Conservation (phyloP, 2,888 invertebrate species). For the Xestia c-nigrum region DNA sequence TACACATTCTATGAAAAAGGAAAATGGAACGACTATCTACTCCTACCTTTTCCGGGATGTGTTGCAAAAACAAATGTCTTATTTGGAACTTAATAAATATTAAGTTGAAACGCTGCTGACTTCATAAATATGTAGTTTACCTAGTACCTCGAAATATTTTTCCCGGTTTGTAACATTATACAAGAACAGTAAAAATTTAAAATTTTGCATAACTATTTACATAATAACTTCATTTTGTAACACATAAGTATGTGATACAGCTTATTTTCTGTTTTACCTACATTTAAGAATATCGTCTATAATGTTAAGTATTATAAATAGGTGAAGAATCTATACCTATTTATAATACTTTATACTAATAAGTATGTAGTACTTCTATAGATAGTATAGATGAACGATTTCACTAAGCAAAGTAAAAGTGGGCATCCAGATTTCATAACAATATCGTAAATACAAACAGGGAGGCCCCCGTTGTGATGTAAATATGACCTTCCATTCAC, state of each 20-base stretch:
- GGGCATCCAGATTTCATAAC: constrained; percentile 55
- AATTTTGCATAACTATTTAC: constrained; percentile 53
- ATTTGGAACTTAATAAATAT: constrained; percentile 11
- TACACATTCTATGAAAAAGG: neutral
- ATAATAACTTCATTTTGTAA: constrained; percentile 50
- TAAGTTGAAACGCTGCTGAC: constrained; percentile 1
- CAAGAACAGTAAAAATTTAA: constrained; percentile 30
- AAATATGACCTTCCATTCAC: constrained; percentile 56
- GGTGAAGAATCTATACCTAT: too few species aligned
- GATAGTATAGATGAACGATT: constrained; percentile 5
- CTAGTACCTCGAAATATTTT: constrained; percentile 22
- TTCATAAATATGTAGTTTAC: constrained; percentile 40
- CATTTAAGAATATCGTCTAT: constrained; percentile 35
- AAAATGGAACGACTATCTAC: constrained; percentile 13
- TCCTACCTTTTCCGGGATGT: constrained; percentile 2
- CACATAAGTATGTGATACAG: constrained; percentile 17
- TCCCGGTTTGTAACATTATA: constrained; percentile 35
- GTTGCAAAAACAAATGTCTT: constrained; percentile 15
- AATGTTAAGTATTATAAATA: constrained; percentile 21
- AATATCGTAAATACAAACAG: constrained; percentile 1
- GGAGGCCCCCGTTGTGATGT: constrained; percentile 40
- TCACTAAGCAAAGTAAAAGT: constrained; percentile 49
- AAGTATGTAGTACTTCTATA: too few species aligned
- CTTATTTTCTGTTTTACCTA: constrained; percentile 31
- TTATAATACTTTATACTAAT: too few species aligned